Evolutionary conservation across 2,888 invertebrate genomes (phyloP).

Genomic region (Craniophora ligustri): DNA sequence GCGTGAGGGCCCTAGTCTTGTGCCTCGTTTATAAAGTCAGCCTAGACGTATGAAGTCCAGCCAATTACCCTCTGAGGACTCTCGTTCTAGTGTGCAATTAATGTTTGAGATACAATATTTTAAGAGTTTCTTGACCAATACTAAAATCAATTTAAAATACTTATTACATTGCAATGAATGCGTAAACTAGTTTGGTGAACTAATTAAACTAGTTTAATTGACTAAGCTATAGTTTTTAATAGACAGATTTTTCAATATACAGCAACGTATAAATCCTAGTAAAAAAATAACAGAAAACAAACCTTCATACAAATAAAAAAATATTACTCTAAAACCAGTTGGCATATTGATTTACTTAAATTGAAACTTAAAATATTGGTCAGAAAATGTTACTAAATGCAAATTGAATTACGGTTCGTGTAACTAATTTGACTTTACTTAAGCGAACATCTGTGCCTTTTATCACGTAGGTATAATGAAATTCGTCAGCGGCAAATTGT

Average conservation of each 20-base stretch:
- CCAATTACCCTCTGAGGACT: slow-evolving; percentile 25
- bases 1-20: slow-evolving; percentile 9
- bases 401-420: slow-evolving; percentile 20
- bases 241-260: too few species aligned
- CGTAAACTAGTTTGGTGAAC: neutral
- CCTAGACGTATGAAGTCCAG: slow-evolving; percentile 14
- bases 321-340: neutral
- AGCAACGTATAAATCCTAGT: too few species aligned
- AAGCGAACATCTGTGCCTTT: slow-evolving; percentile 38
- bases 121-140: too few species aligned
- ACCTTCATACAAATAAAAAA: neutral
- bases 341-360: neutral
- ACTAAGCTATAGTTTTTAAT: too few species aligned
- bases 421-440: slow-evolving; percentile 20
- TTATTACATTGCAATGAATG: neutral
- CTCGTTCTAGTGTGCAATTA: slow-evolving; percentile 1
- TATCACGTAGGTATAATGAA: slow-evolving; percentile 49
- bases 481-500: slow-evolving; percentile 66
- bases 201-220: neutral
- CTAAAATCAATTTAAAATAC: too few species aligned
- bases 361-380: slow-evolving; percentile 7
- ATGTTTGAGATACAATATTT: neutral
- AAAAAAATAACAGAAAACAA: neutral
- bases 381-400: slow-evolving; percentile 3
- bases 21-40: slow-evolving; percentile 28